A percentile compares a stretch with the other conserved stretches of the same genome.
Evolutionary conservation across 2,113 vertebrate species (phyloP).

Genomic region (Psettodes erumei): DNA sequence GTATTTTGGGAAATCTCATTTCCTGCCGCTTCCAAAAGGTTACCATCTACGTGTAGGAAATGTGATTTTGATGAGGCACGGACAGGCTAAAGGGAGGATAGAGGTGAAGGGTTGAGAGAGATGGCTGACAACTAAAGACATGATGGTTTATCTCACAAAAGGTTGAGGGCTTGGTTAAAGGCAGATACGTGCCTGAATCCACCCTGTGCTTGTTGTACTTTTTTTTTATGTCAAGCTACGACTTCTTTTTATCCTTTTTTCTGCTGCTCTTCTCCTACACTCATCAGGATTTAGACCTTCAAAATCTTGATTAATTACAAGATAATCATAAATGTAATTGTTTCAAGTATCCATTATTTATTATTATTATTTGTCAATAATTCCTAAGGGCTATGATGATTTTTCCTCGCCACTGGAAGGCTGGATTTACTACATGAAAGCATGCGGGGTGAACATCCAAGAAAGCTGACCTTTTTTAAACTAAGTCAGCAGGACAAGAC

Average conservation of each 20-base stretch:
- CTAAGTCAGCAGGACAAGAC: no score
- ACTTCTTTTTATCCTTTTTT: neutral
- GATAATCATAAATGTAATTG: no score
- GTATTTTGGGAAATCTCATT: constrained; percentile 79
- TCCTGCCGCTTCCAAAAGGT: constrained; percentile 74
- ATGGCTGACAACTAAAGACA: constrained; percentile 19
- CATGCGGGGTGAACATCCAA: no score
- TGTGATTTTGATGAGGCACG: constrained; percentile 69
- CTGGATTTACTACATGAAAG: no score
- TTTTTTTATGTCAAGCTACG: neutral
- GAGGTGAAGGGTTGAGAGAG: constrained; percentile 21
- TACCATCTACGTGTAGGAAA: constrained; percentile 75
- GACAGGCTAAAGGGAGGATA: constrained; percentile 34
- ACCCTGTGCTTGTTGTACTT: neutral
- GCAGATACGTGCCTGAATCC: neutral
- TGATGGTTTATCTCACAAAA: constrained; percentile 26
- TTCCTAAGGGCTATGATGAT: no score
- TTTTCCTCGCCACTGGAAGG: no score
- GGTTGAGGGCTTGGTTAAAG: neutral
- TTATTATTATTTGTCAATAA: no score
- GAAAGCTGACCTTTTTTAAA: no score
- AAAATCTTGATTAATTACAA: no score
- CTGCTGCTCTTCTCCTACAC: neutral
- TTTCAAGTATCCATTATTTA: no score
- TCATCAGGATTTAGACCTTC: neutral